Evolutionary conservation across 2,113 vertebrate species (phyloP), one percentile per base, ranked within the genome.

Genomic region (Callipepla californica): DNA sequence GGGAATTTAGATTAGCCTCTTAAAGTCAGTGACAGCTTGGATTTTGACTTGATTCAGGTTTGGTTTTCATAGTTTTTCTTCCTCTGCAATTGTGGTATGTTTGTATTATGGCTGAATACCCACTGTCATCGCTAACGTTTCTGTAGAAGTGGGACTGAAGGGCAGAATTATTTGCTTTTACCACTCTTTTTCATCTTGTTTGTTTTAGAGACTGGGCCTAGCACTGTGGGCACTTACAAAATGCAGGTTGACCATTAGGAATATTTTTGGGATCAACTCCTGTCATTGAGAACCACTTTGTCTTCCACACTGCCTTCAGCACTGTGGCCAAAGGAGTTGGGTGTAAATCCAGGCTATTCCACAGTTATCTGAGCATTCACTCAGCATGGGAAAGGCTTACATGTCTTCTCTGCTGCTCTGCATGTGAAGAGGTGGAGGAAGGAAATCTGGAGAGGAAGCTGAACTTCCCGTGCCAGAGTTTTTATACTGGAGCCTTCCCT

Each of bases 391-490:
- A 63, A 32, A 21, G 63, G 47, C 78, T 36, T 6, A n/a, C 66
- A 59, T 12, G 13, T 23, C 36, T 44, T 91, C 93, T 50, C 38
- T 70, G 79, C 72, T 83, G 22, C 40, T 87, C 87, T 77, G 85
- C 68, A 13, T 80, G 13, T 61, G 70, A 87, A 55, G 89, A 92
- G 78, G 78, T 91, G 84, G 87, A 93, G 87, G 91, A 92, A 95
- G 94, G 95, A 96, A 96, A 91, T 80, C 78, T 96, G 91, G 89
- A 91, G 94, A 83, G 95, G 95, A 96, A 96, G 81, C 82, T 80
- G 59, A 83, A 61, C 89, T 96, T 96, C 93, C 95, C 68, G 55
- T 85, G 92, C 87, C 89, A 85, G 75, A 87, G 84, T 76, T 94
- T 93, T 94, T 80, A 45, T 58, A 59, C 38, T 80, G 85, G 87